Conservation (phyloP, 2,888 invertebrate species). For the Zaprionus lineosus region DNA sequence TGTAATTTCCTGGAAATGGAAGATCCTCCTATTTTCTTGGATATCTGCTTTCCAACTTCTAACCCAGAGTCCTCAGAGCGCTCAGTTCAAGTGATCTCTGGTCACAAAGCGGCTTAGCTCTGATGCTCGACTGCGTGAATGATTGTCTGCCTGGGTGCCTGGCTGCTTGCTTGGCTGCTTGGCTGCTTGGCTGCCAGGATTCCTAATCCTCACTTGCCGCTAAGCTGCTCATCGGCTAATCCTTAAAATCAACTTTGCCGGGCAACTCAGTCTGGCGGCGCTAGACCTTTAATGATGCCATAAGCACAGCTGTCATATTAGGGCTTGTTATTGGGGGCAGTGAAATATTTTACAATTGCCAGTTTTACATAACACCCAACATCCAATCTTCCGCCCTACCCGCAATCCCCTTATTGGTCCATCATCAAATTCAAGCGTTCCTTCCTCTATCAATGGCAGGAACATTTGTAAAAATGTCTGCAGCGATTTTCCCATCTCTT, state of each 20-base stretch:
- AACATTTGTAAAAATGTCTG: constrained; percentile 70
- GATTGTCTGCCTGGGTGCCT: no score
- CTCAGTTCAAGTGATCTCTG: constrained; percentile 13
- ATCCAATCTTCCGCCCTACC: neutral
- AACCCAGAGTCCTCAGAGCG: no score
- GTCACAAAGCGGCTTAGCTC: constrained; percentile 25
- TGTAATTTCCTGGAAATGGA: no score
- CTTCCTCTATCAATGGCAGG: constrained; percentile 25
- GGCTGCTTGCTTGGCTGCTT: no score
- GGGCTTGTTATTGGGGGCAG: constrained; percentile 23
- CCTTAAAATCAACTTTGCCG: constrained; percentile 60
- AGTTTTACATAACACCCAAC: constrained; percentile 23
- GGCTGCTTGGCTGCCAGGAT: no score
- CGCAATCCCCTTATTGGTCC: no score
- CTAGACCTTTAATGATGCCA: constrained; percentile 54
- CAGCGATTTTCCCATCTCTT: constrained; percentile 43
- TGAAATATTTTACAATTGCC: constrained; percentile 42
- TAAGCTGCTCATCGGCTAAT: constrained; percentile 71
- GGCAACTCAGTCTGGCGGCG: constrained; percentile 1
- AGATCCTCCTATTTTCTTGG: no score
- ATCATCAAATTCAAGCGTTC: no score
- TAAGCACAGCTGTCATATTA: constrained; percentile 66
- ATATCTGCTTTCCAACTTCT: no score
- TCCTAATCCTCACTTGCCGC: constrained; percentile 38
- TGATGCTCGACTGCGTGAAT: neutral